Evolutionary conservation across 2,797 vertebrate species (phyloP).

Genomic region (Enteromius mattozi): DNA sequence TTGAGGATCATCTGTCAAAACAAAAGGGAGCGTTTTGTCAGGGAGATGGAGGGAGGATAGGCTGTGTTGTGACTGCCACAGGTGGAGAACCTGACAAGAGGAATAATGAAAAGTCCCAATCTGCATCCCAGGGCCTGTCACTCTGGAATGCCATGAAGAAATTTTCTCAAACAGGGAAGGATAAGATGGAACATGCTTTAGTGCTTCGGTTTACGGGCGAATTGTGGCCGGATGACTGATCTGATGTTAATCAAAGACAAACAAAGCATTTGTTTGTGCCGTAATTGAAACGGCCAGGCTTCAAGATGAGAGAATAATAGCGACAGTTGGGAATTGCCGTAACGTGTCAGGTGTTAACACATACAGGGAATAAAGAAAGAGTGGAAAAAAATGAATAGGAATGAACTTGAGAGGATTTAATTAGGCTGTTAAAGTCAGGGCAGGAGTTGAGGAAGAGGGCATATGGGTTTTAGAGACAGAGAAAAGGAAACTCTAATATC

Average conservation of each 20-base stretch:
- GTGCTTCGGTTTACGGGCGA: constrained; percentile 63
- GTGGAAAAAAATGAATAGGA: constrained; percentile 53
- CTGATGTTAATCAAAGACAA: constrained; percentile 89
- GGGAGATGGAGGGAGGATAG: constrained; percentile 60
- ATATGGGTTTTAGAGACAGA: constrained; percentile 3
- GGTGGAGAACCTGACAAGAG: constrained; percentile 74
- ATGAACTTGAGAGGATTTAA: constrained; percentile 53
- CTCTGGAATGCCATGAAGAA: constrained; percentile 75
- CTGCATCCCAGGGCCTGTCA: constrained; percentile 71
- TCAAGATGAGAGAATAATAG: constrained; percentile 65
- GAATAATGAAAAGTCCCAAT: constrained; percentile 72
- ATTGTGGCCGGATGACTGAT: constrained; percentile 81
- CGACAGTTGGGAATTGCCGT: constrained; percentile 51
- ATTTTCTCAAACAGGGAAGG: constrained; percentile 58
- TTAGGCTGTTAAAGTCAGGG: constrained; percentile 44
- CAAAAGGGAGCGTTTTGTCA: constrained; percentile 73
- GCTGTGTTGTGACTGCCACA: constrained; percentile 75
- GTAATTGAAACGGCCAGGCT: constrained; percentile 69
- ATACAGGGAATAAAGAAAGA: constrained; percentile 53
- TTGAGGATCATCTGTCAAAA: constrained; percentile 82
- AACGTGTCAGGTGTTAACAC: constrained; percentile 63
- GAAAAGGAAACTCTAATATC: constrained; percentile 39
- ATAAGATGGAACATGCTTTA: constrained; percentile 46
- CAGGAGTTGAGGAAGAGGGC: constrained; percentile 49
- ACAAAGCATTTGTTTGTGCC: constrained; percentile 74